Evolutionary conservation across 1,140 invertebrate species (phyloP).

Genomic region (Mya arenaria): DNA sequence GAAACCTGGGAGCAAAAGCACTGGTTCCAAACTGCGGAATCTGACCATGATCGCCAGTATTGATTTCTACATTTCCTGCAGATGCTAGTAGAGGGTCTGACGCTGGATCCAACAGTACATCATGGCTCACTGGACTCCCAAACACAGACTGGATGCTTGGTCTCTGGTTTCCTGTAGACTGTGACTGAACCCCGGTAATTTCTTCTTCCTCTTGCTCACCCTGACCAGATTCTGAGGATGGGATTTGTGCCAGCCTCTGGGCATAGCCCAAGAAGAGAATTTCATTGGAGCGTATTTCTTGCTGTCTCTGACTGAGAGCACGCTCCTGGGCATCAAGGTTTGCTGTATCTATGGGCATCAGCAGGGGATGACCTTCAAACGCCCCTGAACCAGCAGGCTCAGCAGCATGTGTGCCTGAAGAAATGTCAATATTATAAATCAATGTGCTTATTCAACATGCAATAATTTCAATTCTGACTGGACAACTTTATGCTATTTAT

Average conservation of each 20-base stretch:
- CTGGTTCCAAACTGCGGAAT: no score
- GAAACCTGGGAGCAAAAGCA: no score
- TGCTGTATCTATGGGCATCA: background rate
- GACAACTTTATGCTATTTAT: no score
- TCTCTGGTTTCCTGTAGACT: conserved; percentile 27
- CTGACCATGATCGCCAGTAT: no score
- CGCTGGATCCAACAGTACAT: background rate
- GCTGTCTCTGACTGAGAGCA: background rate
- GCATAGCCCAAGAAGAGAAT: background rate
- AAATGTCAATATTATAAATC: no score
- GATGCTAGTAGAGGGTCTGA: conserved; percentile 24
- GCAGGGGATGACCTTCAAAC: background rate
- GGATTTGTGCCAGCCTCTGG: background rate
- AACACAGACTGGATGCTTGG: conserved; percentile 51
- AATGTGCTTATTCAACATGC: no score
- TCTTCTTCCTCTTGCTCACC: background rate
- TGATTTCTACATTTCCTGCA: background rate
- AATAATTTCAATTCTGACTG: no score
- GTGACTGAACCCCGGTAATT: background rate
- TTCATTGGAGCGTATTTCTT: background rate
- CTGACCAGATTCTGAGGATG: background rate
- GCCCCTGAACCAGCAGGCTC: background rate
- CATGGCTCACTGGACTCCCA: background rate
- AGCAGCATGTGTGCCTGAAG: background rate
- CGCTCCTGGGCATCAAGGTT: background rate